A percentile compares a stretch with the other conserved stretches of the same genome.
Conservation (phyloP, 2,888 invertebrate species). For the Trichogramma evanescens region DNA sequence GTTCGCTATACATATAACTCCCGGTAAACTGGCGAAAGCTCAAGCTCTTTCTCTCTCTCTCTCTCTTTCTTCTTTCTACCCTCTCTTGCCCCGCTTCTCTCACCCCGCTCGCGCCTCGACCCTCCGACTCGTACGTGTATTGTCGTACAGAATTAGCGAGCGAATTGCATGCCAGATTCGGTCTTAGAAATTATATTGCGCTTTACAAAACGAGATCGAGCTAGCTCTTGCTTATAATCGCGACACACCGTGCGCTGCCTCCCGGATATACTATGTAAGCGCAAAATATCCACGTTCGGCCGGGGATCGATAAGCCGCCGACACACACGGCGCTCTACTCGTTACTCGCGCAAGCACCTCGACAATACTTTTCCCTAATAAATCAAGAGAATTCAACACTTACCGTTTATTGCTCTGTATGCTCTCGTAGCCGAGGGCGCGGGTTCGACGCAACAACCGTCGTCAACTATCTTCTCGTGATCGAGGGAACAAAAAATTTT, state of each 20-base stretch:
- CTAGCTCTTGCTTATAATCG: not conserved
- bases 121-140: not conserved
- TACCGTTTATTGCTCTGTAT: too few relatives aligned
- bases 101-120: not conserved
- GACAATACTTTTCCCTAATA: too few relatives aligned
- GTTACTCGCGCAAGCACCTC: too few relatives aligned
- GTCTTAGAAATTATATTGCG: not conserved
- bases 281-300: slow-evolving; percentile 1
- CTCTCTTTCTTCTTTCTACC: not conserved
- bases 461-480: too few relatives aligned
- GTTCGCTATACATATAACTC: slow-evolving; percentile 18
- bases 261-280: not conserved
- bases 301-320: slow-evolving; percentile 13
- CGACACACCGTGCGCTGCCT: too few relatives aligned
- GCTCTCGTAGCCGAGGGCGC: too few relatives aligned
- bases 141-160: too few relatives aligned
- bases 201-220: not conserved
- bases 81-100: not conserved
- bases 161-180: not conserved
- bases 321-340: not conserved
- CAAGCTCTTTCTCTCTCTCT: not conserved
- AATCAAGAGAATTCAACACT: too few relatives aligned
- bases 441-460: too few relatives aligned
- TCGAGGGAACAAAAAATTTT: too few relatives aligned
- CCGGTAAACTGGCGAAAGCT: slow-evolving; percentile 12